Conservation (phyloP, 2,888 invertebrate species). For the Diploptera punctata region DNA sequence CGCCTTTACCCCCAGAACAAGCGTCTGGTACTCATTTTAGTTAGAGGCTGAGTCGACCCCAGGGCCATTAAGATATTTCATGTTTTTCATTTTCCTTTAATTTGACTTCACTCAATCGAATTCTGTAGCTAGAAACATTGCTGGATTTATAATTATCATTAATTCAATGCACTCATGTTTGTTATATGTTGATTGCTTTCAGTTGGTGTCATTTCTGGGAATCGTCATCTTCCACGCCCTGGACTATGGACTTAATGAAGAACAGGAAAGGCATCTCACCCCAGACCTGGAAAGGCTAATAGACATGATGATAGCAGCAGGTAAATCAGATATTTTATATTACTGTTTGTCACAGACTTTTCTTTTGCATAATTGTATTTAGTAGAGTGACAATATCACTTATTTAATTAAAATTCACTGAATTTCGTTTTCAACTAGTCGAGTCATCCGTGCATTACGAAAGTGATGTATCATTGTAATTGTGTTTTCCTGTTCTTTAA, state of each 20-base stretch:
- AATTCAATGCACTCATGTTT: background rate
- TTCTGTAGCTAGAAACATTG: background rate
- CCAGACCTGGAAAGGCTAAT: slow-evolving; percentile 86
- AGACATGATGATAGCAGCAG: slow-evolving; percentile 81
- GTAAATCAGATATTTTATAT: too few relatives aligned
- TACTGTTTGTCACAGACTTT: too few relatives aligned
- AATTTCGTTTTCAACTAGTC: too few relatives aligned
- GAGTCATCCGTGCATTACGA: too few relatives aligned
- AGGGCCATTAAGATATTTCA: background rate
- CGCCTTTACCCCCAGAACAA: too few relatives aligned
- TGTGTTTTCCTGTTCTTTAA: too few relatives aligned
- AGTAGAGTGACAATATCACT: too few relatives aligned
- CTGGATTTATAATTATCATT: background rate
- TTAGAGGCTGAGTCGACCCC: too few relatives aligned
- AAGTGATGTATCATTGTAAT: too few relatives aligned
- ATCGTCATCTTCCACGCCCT: slow-evolving; percentile 86
- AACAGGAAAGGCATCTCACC: slow-evolving; percentile 87
- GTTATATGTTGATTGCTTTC: slow-evolving; percentile 47
- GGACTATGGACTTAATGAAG: slow-evolving; percentile 85
- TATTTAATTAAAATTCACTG: too few relatives aligned
- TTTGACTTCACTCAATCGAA: background rate
- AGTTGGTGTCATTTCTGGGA: slow-evolving; percentile 83
- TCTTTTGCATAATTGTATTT: too few relatives aligned
- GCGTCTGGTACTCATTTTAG: too few relatives aligned
- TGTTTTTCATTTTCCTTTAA: background rate